phyloP scores from a whole-genome alignment of 2,888 invertebrate genomes.

The Papilio demoleus region DNA sequence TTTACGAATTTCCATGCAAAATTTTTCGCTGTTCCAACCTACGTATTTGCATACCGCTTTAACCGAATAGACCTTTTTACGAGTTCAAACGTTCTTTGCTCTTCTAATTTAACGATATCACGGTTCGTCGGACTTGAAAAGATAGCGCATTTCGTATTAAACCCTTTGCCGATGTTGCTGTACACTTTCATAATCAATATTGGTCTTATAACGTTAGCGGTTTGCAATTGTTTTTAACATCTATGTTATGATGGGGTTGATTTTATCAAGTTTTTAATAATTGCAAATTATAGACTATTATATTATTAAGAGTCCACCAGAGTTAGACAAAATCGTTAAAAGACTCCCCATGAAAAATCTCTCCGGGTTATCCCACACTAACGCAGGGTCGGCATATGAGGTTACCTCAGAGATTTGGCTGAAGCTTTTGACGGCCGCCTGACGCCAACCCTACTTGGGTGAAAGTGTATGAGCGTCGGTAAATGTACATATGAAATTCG shows the following conservation, averaged over 20 bases:
- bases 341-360: too few relatives aligned
- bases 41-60: constrained; percentile 32
- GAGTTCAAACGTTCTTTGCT: constrained; percentile 46
- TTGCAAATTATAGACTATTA: too few relatives aligned
- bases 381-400: too few relatives aligned
- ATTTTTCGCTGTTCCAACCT: constrained; percentile 4
- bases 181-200: constrained; percentile 1
- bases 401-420: too few relatives aligned
- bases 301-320: too few relatives aligned
- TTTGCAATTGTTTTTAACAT: not conserved
- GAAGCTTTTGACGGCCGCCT: too few relatives aligned
- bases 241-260: not conserved
- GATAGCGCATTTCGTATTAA: constrained; percentile 29
- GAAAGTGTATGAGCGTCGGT: too few relatives aligned
- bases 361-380: too few relatives aligned
- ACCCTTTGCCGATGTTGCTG: constrained; percentile 4
- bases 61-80: constrained; percentile 38
- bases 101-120: constrained; percentile 45
- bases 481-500: too few relatives aligned
- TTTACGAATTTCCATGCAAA: constrained; percentile 35
- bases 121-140: constrained; percentile 33
- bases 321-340: too few relatives aligned
- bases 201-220: not conserved
- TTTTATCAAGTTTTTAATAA: not conserved
- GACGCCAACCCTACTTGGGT: too few relatives aligned